These are phyloP conservation scores for Drosophila funebris DNA, from an alignment of 1,140 invertebrate genomes.

Conservation along the genomic window DNA sequence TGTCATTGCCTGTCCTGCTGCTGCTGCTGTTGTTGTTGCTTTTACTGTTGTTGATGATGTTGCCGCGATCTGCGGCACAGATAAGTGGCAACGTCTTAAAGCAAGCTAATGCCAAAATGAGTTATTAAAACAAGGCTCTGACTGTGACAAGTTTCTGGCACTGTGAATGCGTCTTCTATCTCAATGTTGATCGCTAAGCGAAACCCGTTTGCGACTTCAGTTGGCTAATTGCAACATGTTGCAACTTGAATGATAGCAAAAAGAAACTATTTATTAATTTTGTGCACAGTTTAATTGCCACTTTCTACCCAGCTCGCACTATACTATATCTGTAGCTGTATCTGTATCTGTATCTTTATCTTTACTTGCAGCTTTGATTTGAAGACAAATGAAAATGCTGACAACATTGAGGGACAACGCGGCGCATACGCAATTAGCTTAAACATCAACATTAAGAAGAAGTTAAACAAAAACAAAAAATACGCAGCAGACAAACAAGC, in stretches of 20 bases:
- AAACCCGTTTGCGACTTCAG: slow-evolving; percentile 42
- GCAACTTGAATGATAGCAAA: slow-evolving; percentile 41
- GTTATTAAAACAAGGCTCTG: slow-evolving; percentile 72
- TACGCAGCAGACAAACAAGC: slow-evolving; percentile 5
- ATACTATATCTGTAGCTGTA: slow-evolving; percentile 20
- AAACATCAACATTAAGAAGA: slow-evolving; percentile 23
- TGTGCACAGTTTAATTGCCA: slow-evolving; percentile 69
- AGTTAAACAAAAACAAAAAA: slow-evolving; percentile 9
- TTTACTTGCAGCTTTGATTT: slow-evolving; percentile 29
- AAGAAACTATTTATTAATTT: slow-evolving; percentile 61
- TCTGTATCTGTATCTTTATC: slow-evolving; percentile 1
- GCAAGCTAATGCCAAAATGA: slow-evolving; percentile 50
- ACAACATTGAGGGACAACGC: slow-evolving; percentile 18
- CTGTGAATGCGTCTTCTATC: slow-evolving; percentile 15
- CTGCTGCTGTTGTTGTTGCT: slow-evolving; percentile 15
- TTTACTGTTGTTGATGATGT: slow-evolving; percentile 45
- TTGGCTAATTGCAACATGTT: slow-evolving; percentile 63
- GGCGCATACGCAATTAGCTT: slow-evolving; percentile 52
- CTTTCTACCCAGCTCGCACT: slow-evolving; percentile 53
- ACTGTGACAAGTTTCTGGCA: not conserved
- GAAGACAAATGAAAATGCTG: slow-evolving; percentile 57
- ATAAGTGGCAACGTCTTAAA: slow-evolving; percentile 48
- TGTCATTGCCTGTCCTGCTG: slow-evolving; percentile 58
- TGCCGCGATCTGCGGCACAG: slow-evolving; percentile 54
- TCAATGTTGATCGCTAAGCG: slow-evolving; percentile 22